Conservation (phyloP, 1,140 invertebrate genomes). For the Galleria mellonella region DNA sequence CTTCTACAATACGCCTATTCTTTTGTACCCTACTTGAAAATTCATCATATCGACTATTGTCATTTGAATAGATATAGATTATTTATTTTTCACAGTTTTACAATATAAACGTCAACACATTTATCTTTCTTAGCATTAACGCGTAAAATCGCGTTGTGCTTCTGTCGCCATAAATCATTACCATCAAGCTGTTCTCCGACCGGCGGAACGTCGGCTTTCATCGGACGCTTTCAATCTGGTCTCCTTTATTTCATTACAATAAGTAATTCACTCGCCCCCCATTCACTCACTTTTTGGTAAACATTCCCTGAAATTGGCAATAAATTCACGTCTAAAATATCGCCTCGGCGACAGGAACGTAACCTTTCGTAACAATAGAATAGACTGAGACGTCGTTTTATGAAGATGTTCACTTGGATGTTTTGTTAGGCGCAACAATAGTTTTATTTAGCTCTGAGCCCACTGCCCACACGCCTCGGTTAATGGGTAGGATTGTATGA, state of each 20-base stretch:
- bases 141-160: slow-evolving; percentile 56
- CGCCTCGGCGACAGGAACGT: slow-evolving; percentile 30
- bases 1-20: background rate
- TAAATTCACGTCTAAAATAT: slow-evolving; percentile 64
- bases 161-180: slow-evolving; percentile 69
- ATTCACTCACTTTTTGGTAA: slow-evolving; percentile 64
- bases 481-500: slow-evolving; percentile 67
- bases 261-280: slow-evolving; percentile 60
- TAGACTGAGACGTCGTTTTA: slow-evolving; percentile 54
- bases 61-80: slow-evolving; percentile 20
- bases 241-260: slow-evolving; percentile 69
- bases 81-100: slow-evolving; percentile 31
- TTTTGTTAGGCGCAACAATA: slow-evolving; percentile 68
- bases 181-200: slow-evolving; percentile 51
- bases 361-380: slow-evolving; percentile 46
- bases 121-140: slow-evolving; percentile 62
- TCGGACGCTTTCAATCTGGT: slow-evolving; percentile 63
- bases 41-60: slow-evolving; percentile 7
- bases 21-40: background rate
- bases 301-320: slow-evolving; percentile 65
- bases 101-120: slow-evolving; percentile 43
- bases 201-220: slow-evolving; percentile 52
- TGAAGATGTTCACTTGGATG: slow-evolving; percentile 67
- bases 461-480: slow-evolving; percentile 66
- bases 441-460: slow-evolving; percentile 67